Conservation (phyloP, 2,797 vertebrate genomes). For the Lepilemur septentrionalis region DNA sequence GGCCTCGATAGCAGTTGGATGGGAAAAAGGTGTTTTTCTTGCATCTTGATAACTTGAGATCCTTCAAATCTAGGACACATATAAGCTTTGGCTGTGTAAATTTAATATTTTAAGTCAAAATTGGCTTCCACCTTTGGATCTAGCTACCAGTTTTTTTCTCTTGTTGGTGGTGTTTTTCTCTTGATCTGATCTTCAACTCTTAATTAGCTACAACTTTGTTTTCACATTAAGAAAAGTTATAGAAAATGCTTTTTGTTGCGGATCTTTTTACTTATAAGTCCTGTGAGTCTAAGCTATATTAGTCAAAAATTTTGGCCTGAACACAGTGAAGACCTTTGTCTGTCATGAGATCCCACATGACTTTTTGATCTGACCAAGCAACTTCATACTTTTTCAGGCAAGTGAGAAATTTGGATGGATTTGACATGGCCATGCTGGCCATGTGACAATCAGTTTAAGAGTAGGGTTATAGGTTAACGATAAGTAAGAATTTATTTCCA, state of each 20-base stretch:
- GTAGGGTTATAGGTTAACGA: neutral
- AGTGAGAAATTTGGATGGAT: neutral
- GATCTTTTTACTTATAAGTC: neutral
- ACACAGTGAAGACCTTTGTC: neutral
- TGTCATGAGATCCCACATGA: neutral
- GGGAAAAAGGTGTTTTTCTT: neutral
- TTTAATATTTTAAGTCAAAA: constrained; percentile 30
- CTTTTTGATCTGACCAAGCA: constrained; percentile 12
- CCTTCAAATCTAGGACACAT: neutral
- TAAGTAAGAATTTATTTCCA: neutral
- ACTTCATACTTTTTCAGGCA: neutral
- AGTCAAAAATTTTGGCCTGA: neutral
- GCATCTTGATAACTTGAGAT: neutral
- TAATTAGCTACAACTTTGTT: neutral
- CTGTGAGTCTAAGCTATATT: neutral
- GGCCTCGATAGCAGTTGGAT: no score
- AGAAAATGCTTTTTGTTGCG: neutral
- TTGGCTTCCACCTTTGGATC: neutral
- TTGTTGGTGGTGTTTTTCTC: neutral
- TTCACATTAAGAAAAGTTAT: neutral
- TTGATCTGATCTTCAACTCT: neutral
- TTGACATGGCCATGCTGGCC: neutral
- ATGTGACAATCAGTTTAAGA: neutral
- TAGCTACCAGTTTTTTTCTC: neutral
- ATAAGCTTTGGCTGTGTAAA: neutral